Evolutionary conservation across 2,797 vertebrate species (phyloP).

Genomic region (Glyptemys insculpta): DNA sequence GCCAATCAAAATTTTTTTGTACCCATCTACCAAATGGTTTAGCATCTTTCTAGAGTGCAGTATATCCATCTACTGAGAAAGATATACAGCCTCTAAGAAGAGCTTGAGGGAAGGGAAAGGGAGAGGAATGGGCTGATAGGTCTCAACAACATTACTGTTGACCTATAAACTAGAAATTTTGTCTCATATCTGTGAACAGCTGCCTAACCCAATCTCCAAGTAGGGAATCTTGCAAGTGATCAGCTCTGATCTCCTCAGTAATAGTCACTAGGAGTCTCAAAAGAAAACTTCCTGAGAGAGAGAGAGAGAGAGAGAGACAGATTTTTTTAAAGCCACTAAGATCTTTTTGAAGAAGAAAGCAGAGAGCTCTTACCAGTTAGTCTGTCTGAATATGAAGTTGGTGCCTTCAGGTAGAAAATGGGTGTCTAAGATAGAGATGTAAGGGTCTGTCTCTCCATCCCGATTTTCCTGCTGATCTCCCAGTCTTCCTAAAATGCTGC

Average conservation of each 20-base stretch:
- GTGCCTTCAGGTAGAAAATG: conserved; percentile 29
- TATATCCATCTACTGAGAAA: conserved; percentile 48
- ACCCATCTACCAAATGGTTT: conserved; percentile 52
- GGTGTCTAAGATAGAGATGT: background rate
- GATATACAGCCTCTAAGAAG: conserved; percentile 10
- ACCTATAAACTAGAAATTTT: conserved; percentile 47
- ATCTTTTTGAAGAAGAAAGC: conserved; percentile 35
- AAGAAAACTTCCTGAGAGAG: background rate
- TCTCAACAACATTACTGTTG: conserved; percentile 19
- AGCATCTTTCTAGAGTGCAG: conserved; percentile 67
- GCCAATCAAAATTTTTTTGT: conserved; percentile 55
- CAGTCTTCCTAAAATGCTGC: background rate
- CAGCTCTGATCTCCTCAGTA: conserved; percentile 1
- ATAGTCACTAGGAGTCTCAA: conserved; percentile 29
- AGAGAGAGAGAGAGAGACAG: background rate
- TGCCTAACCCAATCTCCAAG: conserved; percentile 18
- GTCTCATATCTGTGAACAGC: conserved; percentile 52
- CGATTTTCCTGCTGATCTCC: background rate
- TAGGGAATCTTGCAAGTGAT: conserved; percentile 27
- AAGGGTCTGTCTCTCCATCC: background rate
- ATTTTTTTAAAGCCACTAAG: background rate
- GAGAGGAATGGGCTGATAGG: conserved; percentile 29
- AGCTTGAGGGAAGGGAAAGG: conserved; percentile 44
- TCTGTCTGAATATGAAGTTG: conserved; percentile 22
- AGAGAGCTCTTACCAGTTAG: conserved; percentile 30